phyloP scores from a whole-genome alignment of 2,797 vertebrate genomes.

The Alcedo quadribrachys region DNA sequence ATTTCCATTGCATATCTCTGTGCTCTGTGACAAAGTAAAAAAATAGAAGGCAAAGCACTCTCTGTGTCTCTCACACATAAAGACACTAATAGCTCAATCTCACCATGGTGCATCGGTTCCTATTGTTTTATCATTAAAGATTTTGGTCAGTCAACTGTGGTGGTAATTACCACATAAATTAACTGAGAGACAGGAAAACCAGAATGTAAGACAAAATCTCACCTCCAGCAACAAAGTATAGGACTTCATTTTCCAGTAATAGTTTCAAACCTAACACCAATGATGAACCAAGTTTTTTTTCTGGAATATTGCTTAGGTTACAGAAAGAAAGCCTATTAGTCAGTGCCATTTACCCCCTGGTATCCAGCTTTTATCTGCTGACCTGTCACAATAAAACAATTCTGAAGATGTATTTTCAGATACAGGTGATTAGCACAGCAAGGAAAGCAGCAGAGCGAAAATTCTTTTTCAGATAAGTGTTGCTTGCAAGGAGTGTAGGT shows the following conservation, averaged over 20 bases:
- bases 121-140: conserved; percentile 65
- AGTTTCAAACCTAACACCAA: conserved; percentile 57
- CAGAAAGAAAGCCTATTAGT: conserved; percentile 53
- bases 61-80: background rate
- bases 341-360: conserved; percentile 67
- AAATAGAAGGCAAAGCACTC: conserved; percentile 5
- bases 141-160: conserved; percentile 65
- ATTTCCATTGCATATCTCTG: background rate
- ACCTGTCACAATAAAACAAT: conserved; percentile 69
- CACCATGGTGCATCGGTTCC: conserved; percentile 45
- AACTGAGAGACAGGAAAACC: conserved; percentile 39
- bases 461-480: conserved; percentile 31
- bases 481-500: background rate
- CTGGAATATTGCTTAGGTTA: conserved; percentile 46
- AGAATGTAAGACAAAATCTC: background rate
- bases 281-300: conserved; percentile 36
- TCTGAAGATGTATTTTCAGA: conserved; percentile 69
- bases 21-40: background rate
- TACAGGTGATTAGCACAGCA: conserved; percentile 68
- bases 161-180: conserved; percentile 74
- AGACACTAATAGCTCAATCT: conserved; percentile 52
- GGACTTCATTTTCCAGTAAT: conserved; percentile 46
- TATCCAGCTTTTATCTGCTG: conserved; percentile 67
- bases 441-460: conserved; percentile 52
- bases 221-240: conserved; percentile 40